A percentile compares a stretch with the other conserved stretches of the same genome.
phyloP scores from a whole-genome alignment of 2,888 invertebrate species.

The Mimachlamys varia region DNA sequence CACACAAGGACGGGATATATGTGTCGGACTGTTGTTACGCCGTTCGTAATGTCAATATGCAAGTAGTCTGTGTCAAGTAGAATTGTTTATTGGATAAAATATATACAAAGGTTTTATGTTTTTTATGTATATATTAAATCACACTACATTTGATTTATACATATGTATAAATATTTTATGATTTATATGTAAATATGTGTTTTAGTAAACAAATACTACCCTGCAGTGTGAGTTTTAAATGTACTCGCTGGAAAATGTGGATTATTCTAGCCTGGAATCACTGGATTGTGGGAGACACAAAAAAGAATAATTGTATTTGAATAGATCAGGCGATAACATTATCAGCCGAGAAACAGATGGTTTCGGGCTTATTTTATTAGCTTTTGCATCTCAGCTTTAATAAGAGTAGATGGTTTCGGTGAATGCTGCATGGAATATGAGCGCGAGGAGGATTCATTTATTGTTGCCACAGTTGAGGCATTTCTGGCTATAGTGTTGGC shows the following conservation, averaged over 20 bases:
- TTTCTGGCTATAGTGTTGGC: background rate
- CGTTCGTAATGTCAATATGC: background rate
- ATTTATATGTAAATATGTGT: background rate
- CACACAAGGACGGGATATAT: background rate
- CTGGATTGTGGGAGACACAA: background rate
- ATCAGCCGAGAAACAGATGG: background rate
- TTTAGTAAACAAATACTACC: background rate
- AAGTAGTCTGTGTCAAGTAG: background rate
- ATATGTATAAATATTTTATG: background rate
- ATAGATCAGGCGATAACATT: background rate
- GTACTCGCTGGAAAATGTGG: background rate
- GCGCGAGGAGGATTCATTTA: background rate
- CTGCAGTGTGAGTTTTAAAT: background rate
- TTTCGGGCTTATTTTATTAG: background rate
- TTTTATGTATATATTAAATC: background rate
- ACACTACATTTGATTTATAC: background rate
- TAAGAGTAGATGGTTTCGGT: background rate
- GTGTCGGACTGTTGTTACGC: background rate
- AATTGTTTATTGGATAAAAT: background rate
- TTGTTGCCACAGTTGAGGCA: background rate
- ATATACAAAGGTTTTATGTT: background rate
- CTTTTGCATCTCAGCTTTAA: slow-evolving; percentile 3
- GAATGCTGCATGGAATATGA: background rate
- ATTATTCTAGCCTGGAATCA: background rate
- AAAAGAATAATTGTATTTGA: background rate